A percentile compares a stretch with the other conserved stretches of the same genome.
Evolutionary conservation across 1,140 invertebrate genomes (phyloP).

Genomic region (Caenorhabditis briggsae): DNA sequence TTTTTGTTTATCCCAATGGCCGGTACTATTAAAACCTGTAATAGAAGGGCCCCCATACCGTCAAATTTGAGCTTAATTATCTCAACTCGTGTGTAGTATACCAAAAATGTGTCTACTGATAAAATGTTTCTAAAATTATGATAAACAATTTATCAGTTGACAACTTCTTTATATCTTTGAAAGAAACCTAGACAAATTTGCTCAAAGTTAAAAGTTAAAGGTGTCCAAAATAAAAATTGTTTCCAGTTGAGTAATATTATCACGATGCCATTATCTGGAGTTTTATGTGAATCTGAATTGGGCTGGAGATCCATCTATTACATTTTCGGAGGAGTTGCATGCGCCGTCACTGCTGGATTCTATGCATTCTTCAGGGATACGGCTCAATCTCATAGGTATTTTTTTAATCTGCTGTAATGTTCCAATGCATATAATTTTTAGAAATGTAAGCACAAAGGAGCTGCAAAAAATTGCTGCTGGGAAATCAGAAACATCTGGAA

Average conservation of each 20-base stretch:
- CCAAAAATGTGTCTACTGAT: too few relatives aligned
- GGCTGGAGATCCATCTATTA: constrained; percentile 68
- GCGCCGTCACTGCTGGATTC: constrained; percentile 57
- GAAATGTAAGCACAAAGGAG: constrained; percentile 56
- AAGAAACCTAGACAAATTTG: too few relatives aligned
- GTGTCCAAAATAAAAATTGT: too few relatives aligned
- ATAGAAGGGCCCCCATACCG: too few relatives aligned
- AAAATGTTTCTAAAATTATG: too few relatives aligned
- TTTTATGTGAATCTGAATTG: constrained; percentile 48
- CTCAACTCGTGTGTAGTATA: too few relatives aligned
- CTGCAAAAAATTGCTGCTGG: neutral
- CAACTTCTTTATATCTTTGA: too few relatives aligned
- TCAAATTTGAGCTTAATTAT: too few relatives aligned
- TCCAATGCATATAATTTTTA: neutral
- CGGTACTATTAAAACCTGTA: too few relatives aligned
- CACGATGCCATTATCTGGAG: constrained; percentile 68
- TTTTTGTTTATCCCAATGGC: too few relatives aligned
- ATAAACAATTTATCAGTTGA: too few relatives aligned
- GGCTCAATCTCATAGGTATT: constrained; percentile 60
- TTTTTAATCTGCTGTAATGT: neutral
- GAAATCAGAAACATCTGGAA: constrained; percentile 36
- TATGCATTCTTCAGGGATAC: constrained; percentile 65
- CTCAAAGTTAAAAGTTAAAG: too few relatives aligned
- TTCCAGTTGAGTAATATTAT: constrained; percentile 67
- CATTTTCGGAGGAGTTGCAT: constrained; percentile 63